These are phyloP conservation scores for Cantharis rufa DNA, from an alignment of 2,888 invertebrate species.

Conservation along the genomic window DNA sequence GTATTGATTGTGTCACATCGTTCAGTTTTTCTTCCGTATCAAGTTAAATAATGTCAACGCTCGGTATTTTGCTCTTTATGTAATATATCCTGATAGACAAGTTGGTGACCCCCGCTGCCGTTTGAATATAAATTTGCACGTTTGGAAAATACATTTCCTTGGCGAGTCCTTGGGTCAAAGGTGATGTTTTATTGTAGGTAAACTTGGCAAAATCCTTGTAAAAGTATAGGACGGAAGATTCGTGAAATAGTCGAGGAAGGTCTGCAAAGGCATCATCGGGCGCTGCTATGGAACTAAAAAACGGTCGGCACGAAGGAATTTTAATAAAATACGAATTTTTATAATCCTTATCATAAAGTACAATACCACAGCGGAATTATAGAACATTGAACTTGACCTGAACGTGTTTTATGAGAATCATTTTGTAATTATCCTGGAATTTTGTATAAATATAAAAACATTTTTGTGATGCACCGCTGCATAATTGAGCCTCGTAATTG, in stretches of 20 bases:
- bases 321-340: not conserved
- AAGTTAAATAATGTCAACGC: not conserved
- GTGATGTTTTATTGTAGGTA: not conserved
- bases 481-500: conserved; percentile 10
- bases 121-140: not conserved
- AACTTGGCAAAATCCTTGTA: not conserved
- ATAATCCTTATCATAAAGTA: conserved; percentile 1
- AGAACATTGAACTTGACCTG: conserved; percentile 28
- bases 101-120: not conserved
- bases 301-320: not conserved
- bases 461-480: conserved; percentile 8
- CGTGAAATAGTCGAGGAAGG: not conserved
- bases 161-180: not conserved
- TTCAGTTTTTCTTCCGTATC: not conserved
- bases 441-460: conserved; percentile 11
- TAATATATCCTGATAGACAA: not conserved
- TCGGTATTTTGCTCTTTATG: not conserved
- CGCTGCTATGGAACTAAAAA: not conserved
- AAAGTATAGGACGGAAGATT: not conserved
- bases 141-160: not conserved
- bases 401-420: conserved; percentile 25
- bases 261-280: not conserved
- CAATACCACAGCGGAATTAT: conserved; percentile 13
- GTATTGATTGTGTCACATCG: not conserved
- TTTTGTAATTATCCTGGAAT: conserved; percentile 26